Conservation (phyloP, 2,113 vertebrate species). For the Ginglymostoma cirratum region DNA sequence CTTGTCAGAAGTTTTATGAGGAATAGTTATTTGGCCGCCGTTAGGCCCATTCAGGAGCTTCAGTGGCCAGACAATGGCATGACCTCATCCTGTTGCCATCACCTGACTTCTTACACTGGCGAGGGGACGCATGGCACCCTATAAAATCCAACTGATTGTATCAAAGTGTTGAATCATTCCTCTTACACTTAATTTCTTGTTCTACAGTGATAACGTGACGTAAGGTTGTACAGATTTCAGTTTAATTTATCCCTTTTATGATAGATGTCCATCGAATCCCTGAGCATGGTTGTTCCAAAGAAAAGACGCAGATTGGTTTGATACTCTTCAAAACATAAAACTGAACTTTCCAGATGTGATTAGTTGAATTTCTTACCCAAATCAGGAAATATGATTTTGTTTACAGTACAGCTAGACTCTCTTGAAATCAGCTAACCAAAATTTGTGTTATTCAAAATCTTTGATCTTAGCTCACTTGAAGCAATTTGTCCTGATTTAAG, state of each 20-base stretch:
- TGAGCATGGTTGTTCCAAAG: not conserved
- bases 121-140: too few species aligned
- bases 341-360: not conserved
- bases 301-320: not conserved
- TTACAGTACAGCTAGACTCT: too few species aligned
- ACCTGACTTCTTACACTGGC: not conserved
- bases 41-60: not conserved
- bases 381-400: not conserved
- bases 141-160: too few species aligned
- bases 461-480: too few species aligned
- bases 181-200: not conserved
- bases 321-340: not conserved
- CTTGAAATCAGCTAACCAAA: too few species aligned
- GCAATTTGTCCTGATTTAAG: too few species aligned
- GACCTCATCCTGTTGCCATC: not conserved
- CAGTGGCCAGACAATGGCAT: not conserved
- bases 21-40: not conserved
- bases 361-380: not conserved
- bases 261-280: not conserved
- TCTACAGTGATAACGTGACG: not conserved
- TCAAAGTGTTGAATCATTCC: not conserved
- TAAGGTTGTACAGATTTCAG: too few species aligned
- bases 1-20: not conserved
- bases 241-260: not conserved
- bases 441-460: too few species aligned